Percentiles rank a stretch among this genome's conserved stretches.
phyloP scores from a whole-genome alignment of 2,888 invertebrate genomes.

The Drosophila ochracea region DNA sequence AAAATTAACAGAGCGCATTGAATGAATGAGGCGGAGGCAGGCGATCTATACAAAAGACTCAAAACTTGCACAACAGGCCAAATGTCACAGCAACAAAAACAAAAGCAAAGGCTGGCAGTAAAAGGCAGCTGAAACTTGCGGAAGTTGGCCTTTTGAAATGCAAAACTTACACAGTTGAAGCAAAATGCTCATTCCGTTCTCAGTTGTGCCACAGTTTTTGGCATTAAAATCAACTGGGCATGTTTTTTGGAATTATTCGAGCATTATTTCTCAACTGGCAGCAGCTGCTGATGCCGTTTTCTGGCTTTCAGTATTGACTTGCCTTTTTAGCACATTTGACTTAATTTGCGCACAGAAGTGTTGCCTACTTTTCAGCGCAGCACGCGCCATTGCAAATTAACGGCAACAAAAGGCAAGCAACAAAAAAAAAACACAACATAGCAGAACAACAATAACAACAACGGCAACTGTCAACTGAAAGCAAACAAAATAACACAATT shows the following conservation, averaged over 20 bases:
- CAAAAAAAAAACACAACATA: constrained; percentile 12
- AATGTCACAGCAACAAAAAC: constrained; percentile 61
- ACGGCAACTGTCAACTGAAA: constrained; percentile 54
- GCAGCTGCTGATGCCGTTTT: constrained; percentile 43
- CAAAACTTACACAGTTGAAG: constrained; percentile 51
- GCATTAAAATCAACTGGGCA: constrained; percentile 65
- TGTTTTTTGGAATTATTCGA: constrained; percentile 75
- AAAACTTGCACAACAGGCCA: constrained; percentile 51
- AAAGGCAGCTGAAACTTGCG: constrained; percentile 49
- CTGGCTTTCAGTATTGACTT: constrained; percentile 62
- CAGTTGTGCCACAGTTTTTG: constrained; percentile 34
- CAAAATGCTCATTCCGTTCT: constrained; percentile 6
- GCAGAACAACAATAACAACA: constrained; percentile 22
- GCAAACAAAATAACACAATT: constrained; percentile 78
- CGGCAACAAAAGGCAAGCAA: constrained; percentile 33
- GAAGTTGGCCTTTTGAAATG: constrained; percentile 71
- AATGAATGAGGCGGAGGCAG: constrained; percentile 37
- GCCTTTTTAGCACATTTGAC: constrained; percentile 54
- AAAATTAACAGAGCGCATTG: constrained; percentile 80
- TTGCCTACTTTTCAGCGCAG: constrained; percentile 71
- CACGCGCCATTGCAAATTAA: constrained; percentile 68
- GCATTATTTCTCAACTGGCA: constrained; percentile 72
- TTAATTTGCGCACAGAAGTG: constrained; percentile 68
- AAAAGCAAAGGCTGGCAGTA: constrained; percentile 8
- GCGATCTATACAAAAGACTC: constrained; percentile 49